These are phyloP conservation scores for Pipistrellus kuhlii DNA, from an alignment of 2,797 vertebrate species.

Conservation along the genomic window DNA sequence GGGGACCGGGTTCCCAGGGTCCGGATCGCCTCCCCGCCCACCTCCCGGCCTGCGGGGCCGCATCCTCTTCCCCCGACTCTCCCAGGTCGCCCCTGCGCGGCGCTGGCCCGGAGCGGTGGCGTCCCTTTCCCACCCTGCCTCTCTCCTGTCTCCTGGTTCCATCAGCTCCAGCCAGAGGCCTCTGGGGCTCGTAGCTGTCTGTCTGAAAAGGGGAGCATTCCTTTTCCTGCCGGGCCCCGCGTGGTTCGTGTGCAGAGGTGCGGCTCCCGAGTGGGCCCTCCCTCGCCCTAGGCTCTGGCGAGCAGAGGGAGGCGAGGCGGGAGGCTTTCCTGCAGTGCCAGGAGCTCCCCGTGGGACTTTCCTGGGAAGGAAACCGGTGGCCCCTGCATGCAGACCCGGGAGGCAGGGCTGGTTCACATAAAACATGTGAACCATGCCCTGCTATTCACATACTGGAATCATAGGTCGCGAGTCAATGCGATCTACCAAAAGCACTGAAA, in stretches of 20 bases:
- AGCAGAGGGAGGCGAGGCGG: background rate
- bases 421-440: background rate
- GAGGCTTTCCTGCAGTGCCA: background rate
- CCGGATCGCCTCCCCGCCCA: background rate
- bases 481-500: background rate
- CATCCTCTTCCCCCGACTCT: background rate
- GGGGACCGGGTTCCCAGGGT: no score
- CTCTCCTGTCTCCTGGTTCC: background rate
- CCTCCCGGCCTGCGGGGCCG: background rate
- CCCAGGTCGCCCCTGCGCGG: background rate
- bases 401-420: background rate
- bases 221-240: background rate
- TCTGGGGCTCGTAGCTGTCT: constrained; percentile 65
- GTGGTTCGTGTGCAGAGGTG: background rate
- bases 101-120: background rate
- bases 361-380: background rate
- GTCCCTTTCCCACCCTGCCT: background rate
- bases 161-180: background rate
- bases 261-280: background rate
- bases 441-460: background rate
- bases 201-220: constrained; percentile 65
- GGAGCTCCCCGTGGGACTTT: constrained; percentile 19
- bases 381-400: background rate
- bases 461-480: background rate
- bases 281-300: background rate